phyloP scores from a whole-genome alignment of 1,140 invertebrate genomes.

The Calliphora vicina region DNA sequence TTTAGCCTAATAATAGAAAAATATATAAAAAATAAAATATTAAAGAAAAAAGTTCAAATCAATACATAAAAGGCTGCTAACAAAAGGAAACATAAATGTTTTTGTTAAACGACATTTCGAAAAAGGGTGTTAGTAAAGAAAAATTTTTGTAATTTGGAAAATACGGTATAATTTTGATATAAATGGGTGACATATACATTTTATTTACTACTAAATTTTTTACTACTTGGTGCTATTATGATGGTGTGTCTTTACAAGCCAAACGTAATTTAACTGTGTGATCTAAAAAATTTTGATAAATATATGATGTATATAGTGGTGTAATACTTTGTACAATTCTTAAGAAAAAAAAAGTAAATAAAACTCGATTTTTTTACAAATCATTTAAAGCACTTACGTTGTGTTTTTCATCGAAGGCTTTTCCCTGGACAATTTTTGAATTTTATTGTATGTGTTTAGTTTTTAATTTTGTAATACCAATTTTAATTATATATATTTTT shows the following conservation, averaged over 20 bases:
- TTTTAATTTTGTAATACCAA: background rate
- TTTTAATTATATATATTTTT: constrained; percentile 6
- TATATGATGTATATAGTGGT: background rate
- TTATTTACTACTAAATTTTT: background rate
- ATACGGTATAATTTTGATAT: background rate
- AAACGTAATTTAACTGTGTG: background rate
- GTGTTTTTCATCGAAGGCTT: constrained; percentile 61
- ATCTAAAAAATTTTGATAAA: background rate
- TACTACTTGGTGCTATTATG: background rate
- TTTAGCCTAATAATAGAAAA: constrained; percentile 70
- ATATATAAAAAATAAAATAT: constrained; percentile 33
- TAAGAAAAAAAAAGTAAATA: background rate
- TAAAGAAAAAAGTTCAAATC: constrained; percentile 9
- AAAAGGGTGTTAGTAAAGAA: constrained; percentile 38
- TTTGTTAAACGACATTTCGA: background rate
- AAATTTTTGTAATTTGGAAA: constrained; percentile 26
- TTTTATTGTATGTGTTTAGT: constrained; percentile 35
- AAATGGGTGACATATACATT: background rate
- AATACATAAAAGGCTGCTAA: background rate
- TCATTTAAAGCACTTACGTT: constrained; percentile 54
- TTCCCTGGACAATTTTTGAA: constrained; percentile 48
- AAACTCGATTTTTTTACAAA: background rate
- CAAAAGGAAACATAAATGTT: background rate
- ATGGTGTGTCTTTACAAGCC: background rate
- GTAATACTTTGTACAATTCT: background rate